Base-by-base conservation (phyloP, 1,140 invertebrate genomes). In the Hirudo medicinalis region DNA sequence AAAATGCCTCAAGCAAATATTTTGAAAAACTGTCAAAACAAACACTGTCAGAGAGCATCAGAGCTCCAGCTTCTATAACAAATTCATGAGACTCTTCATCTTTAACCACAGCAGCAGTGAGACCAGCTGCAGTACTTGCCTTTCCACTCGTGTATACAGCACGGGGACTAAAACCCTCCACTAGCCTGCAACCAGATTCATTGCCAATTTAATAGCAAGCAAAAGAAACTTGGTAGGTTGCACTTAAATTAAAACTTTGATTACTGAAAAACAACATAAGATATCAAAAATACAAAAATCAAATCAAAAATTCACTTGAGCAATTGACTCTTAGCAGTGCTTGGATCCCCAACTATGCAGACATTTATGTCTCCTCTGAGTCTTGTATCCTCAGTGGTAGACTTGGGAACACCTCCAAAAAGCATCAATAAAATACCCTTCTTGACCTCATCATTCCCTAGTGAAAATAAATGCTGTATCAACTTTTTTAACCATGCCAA, bases 131-230 rank as follows among this genome's bases (percentile, higher is more conserved):
- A 53, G 88, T 91, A 3, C 94, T 97, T 0, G 94, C 96, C 85
- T 99, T 99, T 27, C 97, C 97, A 72, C 94, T 97, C 0, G 97
- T 99, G 79, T 99, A 99, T 25, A 99, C 89, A 9, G 96, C 94
- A 55, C 95, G 85, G 0, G 96, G 95, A 36, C 89, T 90, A 80
- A 99, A 94, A 76, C 98, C 93, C 11, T 92, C 89, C 0, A 99
- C 91, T 81, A 87, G 80, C 71, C 80, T 84, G 55, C 11, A 32
- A 25, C 57, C 32, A 36, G 32, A 36, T 36, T 36, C 2, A 36
- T 3, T 36, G 2, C 43, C 43, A 49, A 63, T 15, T 67, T 17
- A 40, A 22, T 40, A 9, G 40, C 25, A 22, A 20, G 63, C 25
- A 32, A 2, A 32, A 63, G 6, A 32, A 49, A 8, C 27, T 40